Evolutionary conservation across 2,113 vertebrate species (phyloP), one percentile per base, ranked within the genome.

Genomic region (Triplophysa tibetana): DNA sequence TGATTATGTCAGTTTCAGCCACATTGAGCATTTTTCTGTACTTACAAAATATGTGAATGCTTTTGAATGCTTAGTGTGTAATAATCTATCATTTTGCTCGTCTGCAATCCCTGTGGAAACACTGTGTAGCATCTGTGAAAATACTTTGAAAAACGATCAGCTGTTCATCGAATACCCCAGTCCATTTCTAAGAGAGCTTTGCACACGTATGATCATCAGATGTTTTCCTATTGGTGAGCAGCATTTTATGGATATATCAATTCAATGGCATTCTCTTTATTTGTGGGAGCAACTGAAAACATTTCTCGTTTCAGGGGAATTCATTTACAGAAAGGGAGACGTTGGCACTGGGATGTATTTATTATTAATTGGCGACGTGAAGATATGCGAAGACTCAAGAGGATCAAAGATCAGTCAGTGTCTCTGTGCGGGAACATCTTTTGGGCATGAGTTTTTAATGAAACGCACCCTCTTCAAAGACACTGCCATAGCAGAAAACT

Each of bases 321-420:
- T n/a, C n/a, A 41, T 84, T 8, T 60, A 61, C 24, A 84, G 19
- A 78, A 84, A 23, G n/a, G 82, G 79, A 81, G 82, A 84, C 56
- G 65, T 23, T 26, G 75, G 68, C 21, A 52, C 16, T n/a, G 70
- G 70, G 56, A 84, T 84, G 73, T 52, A 66, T 19, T 12, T 84
- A 21, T 56, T 84, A 13, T 8, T 84, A 64, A 26, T 52, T 56
- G 79, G 82, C 67, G 73, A 66, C 7, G 69, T 84, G 13, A 78
- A 74, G 9, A 9, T 84, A 17, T 45, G 24, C 19, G 45, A 38
- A 33, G 56, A 56, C 60, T 21, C 12, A 21, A 38, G 12, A 11
- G 78, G 33, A 41, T 23, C 21, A 9, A 58, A 62, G 2, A 10
- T 13, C 26, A 50, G 56, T 38, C 50, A 73, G 63, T 41, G 26